Percentiles rank a stretch among this genome's conserved stretches.
phyloP scores from a whole-genome alignment of 2,113 vertebrate genomes.

The Regulus satrapa region DNA sequence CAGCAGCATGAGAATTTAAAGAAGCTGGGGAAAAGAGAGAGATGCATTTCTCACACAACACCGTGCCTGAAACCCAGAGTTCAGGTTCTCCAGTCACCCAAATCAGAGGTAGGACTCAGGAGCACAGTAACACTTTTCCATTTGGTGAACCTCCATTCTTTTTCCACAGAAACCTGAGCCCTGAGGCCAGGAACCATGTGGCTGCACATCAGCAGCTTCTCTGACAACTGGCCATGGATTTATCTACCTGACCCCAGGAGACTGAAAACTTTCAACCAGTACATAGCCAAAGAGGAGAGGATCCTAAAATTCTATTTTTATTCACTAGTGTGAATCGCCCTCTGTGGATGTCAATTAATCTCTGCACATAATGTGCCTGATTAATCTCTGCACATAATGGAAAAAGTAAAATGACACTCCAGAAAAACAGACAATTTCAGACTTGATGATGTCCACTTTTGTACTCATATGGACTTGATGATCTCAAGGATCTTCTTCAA shows the following conservation, averaged over 20 bases:
- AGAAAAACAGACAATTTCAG: neutral
- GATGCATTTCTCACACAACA: neutral
- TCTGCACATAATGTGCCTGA: neutral
- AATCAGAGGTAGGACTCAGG: neutral
- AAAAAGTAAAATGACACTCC: neutral
- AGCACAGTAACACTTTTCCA: neutral
- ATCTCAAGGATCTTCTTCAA: neutral
- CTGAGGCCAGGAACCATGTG: neutral
- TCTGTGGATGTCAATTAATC: neutral
- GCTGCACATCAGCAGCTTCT: rapidly evolving
- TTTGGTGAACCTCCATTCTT: neutral
- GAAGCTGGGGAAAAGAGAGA: neutral
- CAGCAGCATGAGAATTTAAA: neutral
- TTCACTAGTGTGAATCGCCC: neutral
- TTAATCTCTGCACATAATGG: neutral
- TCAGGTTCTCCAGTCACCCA: neutral
- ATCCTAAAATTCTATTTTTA: neutral
- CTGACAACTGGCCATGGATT: neutral
- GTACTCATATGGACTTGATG: neutral
- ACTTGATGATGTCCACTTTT: neutral
- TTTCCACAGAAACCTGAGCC: neutral
- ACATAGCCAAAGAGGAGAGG: neutral
- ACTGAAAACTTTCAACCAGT: neutral
- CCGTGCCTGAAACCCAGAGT: neutral
- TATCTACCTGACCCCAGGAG: neutral